Evolutionary conservation across 2,113 vertebrate genomes (phyloP), one percentile per base, ranked within the genome.

Genomic region (Chaetorhynchus papuensis): DNA sequence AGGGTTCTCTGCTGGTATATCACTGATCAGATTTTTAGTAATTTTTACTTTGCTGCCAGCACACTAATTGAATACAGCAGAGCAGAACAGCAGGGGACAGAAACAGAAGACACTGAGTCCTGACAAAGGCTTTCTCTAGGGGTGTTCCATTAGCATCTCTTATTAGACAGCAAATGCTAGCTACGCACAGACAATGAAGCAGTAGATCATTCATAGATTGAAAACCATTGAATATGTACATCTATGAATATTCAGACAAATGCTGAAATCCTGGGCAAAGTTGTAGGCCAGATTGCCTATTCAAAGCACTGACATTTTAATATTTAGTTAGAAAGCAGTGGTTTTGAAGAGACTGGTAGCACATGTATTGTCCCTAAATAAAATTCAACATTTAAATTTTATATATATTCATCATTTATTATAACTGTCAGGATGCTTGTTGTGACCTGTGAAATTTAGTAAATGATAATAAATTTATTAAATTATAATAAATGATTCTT

Each of bases 41-140:
- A 86, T 95, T 96, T 95, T 95, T 95, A 75, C 80, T 97, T 96
- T 91, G 93, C 93, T 96, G 97, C 94, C 90, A 97, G 84, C 64
- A 93, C 91, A 52, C 89, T 97, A 97, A 97, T 96, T 97, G 95
- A 97, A 97, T 97, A 96, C 83, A 97, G 75, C 75, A 86, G 95
- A 95, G 86, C 90, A 80, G 88, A 97, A 90, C 97, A 94, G 83
- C 94, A 94, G 92, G 92, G 66, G 65, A 94, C 66, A 86, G 83
- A 86, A 93, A 64, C 37, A 88, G 88, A 93, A 93, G 90, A 96
- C 80, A 82, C 60, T 72, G 88, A 96, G 69, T 95, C 90, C 87
- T 96, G 91, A 92, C 94, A 93, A 96, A 94, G 61, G 64, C 75
- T 96, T 96, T 95, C 95, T 97, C 95, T 94, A 90, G 96, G 93